Evolutionary conservation across 2,888 invertebrate genomes (phyloP).

Genomic region (Luperina nickerlii): DNA sequence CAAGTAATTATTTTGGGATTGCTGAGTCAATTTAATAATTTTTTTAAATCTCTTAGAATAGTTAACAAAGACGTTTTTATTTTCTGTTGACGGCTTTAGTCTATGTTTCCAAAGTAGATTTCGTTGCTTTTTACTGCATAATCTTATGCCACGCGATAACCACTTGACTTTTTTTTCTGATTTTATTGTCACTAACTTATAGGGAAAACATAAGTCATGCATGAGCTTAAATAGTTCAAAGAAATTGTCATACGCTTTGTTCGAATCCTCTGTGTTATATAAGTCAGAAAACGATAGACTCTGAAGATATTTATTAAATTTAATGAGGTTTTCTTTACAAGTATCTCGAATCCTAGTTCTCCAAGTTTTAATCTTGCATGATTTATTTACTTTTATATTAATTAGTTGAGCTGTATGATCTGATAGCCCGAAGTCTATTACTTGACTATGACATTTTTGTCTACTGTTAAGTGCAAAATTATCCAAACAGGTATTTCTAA

Average conservation of each 20-base stretch:
- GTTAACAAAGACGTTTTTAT: neutral
- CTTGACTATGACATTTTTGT: no score
- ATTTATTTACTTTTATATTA: no score
- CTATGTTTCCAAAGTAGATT: slow-evolving; percentile 18
- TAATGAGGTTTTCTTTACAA: neutral
- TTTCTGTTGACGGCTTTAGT: slow-evolving; percentile 6
- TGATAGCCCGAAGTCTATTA: no score
- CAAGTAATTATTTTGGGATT: neutral
- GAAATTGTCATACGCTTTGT: slow-evolving; percentile 22
- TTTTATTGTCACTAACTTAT: slow-evolving; percentile 1
- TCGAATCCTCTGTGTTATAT: slow-evolving; percentile 3
- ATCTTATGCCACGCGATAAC: slow-evolving; percentile 18
- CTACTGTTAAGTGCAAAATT: no score
- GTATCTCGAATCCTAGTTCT: no score
- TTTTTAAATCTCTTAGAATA: slow-evolving; percentile 7
- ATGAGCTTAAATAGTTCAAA: slow-evolving; percentile 9
- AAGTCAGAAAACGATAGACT: slow-evolving; percentile 22
- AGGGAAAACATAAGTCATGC: slow-evolving; percentile 24
- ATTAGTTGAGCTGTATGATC: no score
- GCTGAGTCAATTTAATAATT: neutral
- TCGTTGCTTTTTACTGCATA: slow-evolving; percentile 9
- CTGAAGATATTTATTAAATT: slow-evolving; percentile 13
- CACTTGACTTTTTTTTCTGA: slow-evolving; percentile 16
- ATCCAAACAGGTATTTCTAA: no score
- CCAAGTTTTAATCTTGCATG: no score